Base-by-base conservation (phyloP, 2,888 invertebrate genomes). In the Perizoma affinitatum region DNA sequence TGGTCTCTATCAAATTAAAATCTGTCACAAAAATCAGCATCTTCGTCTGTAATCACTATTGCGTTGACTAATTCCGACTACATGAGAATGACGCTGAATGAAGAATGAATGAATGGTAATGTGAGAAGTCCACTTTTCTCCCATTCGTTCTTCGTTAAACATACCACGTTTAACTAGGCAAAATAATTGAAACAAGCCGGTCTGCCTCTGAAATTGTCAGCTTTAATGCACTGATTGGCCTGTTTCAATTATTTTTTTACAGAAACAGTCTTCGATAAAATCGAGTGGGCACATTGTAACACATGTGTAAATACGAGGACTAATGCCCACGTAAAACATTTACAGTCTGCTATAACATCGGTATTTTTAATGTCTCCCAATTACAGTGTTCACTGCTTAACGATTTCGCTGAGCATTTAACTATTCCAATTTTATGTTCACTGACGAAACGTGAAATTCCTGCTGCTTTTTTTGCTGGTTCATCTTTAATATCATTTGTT, bases 291-390 rank as follows among this genome's bases (percentile, higher is more conserved):
- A 90, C 90, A 87, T 80, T 87, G 90, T 89, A 88, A 69, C 78
- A 77, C 75, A 78, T 80, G 81, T 82, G 84, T 84, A 88, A 87
- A 89, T 83, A 87, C 84, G 74, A 78, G 79, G 79, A 85, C 88
- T 88, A 90, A 90, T 90, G 83, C 84, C 82, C 81, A 83, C 83
- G 82, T 82, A 84, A 87, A 88, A 84, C 78, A 84, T 89, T 91
- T 88, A 90, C 86, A 85, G 85, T 85, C 87, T 79, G 86, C 82
- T 87, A 86, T 89, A 90, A 91, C 88, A 83, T 83, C 79, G 79
- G 80, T 83, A 86, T 85, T 86, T 88, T 92, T 91, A 91, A 91
- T 87, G 90, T 84, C 88, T 84, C 83, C 89, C 91, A 91, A 92
- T 92, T 91, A 91, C 85, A 91, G 90, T 82, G 82, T 87, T 82